Conservation (phyloP, 1,140 invertebrate species). For the Anoplolepis gracilipes region DNA sequence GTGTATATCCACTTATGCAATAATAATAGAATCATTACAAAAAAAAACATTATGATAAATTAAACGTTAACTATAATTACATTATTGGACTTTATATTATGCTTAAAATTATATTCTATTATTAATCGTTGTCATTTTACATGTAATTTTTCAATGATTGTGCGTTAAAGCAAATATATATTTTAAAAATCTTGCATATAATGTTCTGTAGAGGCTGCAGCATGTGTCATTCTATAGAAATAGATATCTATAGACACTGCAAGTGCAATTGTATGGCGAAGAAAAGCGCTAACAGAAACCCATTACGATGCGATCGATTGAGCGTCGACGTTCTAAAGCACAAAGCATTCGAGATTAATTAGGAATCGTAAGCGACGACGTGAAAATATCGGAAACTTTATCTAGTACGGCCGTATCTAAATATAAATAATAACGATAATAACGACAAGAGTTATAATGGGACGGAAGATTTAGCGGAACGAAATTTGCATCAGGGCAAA, state of each 20-base stretch:
- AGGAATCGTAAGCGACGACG: constrained; percentile 34
- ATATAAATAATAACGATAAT: constrained; percentile 37
- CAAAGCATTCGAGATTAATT: constrained; percentile 54
- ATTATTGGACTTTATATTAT: neutral
- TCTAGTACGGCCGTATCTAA: constrained; percentile 4
- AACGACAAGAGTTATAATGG: neutral
- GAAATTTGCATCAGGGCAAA: neutral
- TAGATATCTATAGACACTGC: constrained; percentile 1
- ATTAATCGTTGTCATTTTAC: neutral
- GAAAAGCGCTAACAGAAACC: constrained; percentile 36
- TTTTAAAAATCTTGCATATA: constrained; percentile 23
- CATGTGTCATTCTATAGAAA: neutral
- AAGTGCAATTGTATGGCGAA: constrained; percentile 31
- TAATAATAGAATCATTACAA: too few relatives aligned
- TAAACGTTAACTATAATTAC: neutral
- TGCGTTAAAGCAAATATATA: neutral
- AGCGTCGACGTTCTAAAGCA: constrained; percentile 14
- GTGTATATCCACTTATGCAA: too few relatives aligned
- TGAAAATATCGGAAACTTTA: constrained; percentile 39
- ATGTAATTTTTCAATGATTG: neutral
- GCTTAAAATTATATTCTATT: neutral
- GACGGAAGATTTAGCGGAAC: neutral
- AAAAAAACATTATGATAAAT: neutral
- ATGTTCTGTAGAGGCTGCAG: neutral
- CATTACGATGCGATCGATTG: constrained; percentile 34